phyloP scores from a whole-genome alignment of 2,113 vertebrate genomes.

The Alectura lathami region DNA sequence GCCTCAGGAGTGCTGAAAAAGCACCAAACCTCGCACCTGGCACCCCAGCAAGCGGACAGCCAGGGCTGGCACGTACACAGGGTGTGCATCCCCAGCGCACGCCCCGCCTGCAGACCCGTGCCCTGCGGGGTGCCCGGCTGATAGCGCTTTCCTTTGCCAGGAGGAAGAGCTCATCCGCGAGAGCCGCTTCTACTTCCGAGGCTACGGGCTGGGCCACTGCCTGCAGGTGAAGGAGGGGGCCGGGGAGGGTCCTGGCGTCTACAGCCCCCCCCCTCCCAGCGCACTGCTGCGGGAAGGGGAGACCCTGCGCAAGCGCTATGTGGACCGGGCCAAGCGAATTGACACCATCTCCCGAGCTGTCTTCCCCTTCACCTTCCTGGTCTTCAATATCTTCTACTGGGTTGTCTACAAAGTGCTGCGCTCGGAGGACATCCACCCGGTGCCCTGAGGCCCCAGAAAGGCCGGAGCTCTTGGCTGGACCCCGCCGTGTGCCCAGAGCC shows the following conservation, averaged over 20 bases:
- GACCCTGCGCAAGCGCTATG: constrained; percentile 76
- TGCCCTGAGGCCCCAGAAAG: constrained; percentile 61
- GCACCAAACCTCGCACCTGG: fast-evolving
- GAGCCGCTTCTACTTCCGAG: constrained; percentile 85
- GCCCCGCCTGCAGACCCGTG: neutral
- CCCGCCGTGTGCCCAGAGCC: fast-evolving
- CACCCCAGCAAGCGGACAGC: neutral
- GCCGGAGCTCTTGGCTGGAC: neutral
- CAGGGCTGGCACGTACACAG: neutral
- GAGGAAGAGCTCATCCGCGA: constrained; percentile 85
- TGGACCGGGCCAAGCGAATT: constrained; percentile 89
- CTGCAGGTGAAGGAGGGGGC: constrained; percentile 81
- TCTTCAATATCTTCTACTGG: constrained; percentile 97
- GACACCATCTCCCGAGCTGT: constrained; percentile 90
- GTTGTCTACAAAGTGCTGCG: constrained; percentile 90
- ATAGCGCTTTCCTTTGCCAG: constrained; percentile 53
- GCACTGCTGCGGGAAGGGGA: constrained; percentile 76
- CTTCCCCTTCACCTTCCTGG: constrained; percentile 92
- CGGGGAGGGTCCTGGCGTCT: constrained; percentile 73
- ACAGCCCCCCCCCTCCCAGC: constrained; percentile 66
- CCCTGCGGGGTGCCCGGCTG: fast-evolving
- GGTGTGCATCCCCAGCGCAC: neutral
- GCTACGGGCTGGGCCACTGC: constrained; percentile 87
- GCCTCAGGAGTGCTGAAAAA: neutral
- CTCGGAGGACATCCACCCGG: constrained; percentile 86